Base-by-base conservation (phyloP, 2,113 vertebrate species). In the Rhinolophus sinicus region DNA sequence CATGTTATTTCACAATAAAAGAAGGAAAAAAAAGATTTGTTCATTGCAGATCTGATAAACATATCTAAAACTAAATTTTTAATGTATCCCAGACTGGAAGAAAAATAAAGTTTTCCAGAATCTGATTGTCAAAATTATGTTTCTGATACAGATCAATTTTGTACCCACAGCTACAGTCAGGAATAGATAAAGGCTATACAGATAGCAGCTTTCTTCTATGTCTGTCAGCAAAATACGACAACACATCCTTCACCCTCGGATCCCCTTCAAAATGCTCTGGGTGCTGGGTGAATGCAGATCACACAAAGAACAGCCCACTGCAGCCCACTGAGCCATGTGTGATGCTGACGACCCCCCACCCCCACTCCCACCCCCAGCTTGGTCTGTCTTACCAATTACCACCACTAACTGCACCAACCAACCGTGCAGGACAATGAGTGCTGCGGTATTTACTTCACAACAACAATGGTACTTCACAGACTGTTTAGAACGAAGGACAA, bases 121-220 rank as follows among this genome's bases (percentile, higher is more conserved):
- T 44, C 44, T 56, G 52, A 92, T 72, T 92, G 89, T 92, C 35
- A 94, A 81, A 78, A 88, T 11, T 58, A 14, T 44, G 60, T 78
- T 94, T 86, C 78, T 40, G 67, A n/a, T 21, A 95, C 9, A 88
- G 72, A 30, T 64, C 54, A 40, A 77, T 65, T 72, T 98, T 94
- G 80, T 94, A 85, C 83, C 73, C 91, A 84, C 8, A 70, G 83
- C 86, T 80, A 40, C 12, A 58, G 11, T 75, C 35, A 96, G 33
- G 86, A 93, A 92, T 52, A 75, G 86, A 92, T 56, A 50, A 90
- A 70, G 64, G 33, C 18, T 56, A 47, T 44, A 88, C 24, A 95
- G 78, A 44, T 21, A 90, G 26, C 14, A 88, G 47, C 40, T 94
- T 24, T 88, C 65, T 8, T 84, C 52, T 60, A 13, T 13, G 72